Evolutionary conservation across 35 echinoderm and acorn worm genomes (phyloP), one percentile per base, ranked within the genome.

Genomic region (Lytechinus pictus): DNA sequence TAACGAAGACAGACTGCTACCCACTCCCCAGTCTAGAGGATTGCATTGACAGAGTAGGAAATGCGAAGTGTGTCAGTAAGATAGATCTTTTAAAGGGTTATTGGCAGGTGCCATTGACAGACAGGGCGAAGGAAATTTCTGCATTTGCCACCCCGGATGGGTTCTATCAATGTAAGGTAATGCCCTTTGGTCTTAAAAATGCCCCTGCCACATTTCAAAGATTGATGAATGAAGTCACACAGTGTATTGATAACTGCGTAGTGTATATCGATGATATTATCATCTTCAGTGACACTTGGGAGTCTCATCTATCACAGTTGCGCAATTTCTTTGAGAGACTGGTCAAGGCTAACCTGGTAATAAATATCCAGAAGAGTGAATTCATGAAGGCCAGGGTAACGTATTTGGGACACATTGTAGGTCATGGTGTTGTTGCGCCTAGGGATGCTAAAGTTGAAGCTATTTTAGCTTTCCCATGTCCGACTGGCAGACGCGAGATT

Each of bases 131-230:
- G 4, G 58, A 93, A 16, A 93, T 96, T 5, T 97, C 96, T 13
- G 90, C 97, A 33, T 97, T 98, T 52, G 54, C 53, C 44, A 98
- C 97, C 53, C 94, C 89, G 52, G n/a, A 55, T 89, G 2, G 95
- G 94, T 5, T 55, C 89, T 95, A 19, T 98, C 95, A 61, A 61
- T 61, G 58, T 61, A 91, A 92, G 27, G 95, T 96, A 21, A 96
- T 99, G 94, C 96, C 98, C 16, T 98, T 98, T 95, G 97, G 96
- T 12, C 94, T 98, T 86, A 95, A 96, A 54, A 98, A 97, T 55
- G 94, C 96, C 9, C 96, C 98, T 10, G 95, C 95, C 9, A 99
- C 96, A 1, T 97, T 99, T 87, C 95, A 97, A 79, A 61, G 96
- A 71, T 55, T 99, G 16, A 95, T 92, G 4, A 95, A 95, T 88